Conservation (phyloP, 2,113 vertebrate genomes). For the Crypturellus undulatus region DNA sequence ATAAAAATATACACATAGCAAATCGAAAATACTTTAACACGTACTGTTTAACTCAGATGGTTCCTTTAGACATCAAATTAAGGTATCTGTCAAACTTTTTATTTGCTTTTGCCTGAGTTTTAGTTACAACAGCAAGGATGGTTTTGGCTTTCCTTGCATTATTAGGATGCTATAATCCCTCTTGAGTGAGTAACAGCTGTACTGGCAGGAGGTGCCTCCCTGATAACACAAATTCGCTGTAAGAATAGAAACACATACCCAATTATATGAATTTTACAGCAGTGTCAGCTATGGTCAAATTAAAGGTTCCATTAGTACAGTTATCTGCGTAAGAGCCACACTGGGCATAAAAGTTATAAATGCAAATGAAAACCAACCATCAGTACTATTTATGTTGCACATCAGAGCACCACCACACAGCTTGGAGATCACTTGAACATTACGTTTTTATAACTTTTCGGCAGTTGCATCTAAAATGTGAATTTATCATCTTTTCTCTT, state of each 20-base stretch:
- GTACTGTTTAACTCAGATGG: not conserved
- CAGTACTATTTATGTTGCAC: not conserved
- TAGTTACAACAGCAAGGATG: not conserved
- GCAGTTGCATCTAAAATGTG: not conserved
- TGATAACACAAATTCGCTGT: not conserved
- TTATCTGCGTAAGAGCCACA: not conserved
- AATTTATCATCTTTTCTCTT: not conserved
- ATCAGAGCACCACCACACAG: not conserved
- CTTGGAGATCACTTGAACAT: not conserved
- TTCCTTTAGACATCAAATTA: not conserved
- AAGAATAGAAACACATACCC: not conserved
- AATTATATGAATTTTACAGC: not conserved
- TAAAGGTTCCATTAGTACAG: not conserved
- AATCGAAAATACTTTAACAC: not conserved
- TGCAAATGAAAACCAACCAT: not conserved
- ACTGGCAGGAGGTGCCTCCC: not conserved
- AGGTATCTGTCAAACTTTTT: not conserved
- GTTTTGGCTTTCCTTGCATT: not conserved
- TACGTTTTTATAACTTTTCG: fast-evolving
- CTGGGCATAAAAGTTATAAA: not conserved
- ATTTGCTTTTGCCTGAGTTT: not conserved
- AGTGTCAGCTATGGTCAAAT: not conserved
- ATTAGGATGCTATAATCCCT: not conserved
- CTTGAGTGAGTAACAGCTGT: not conserved
- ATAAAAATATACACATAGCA: not conserved